Conservation (phyloP, 2,113 vertebrate species). For the Ictidomys tridecemlineatus region DNA sequence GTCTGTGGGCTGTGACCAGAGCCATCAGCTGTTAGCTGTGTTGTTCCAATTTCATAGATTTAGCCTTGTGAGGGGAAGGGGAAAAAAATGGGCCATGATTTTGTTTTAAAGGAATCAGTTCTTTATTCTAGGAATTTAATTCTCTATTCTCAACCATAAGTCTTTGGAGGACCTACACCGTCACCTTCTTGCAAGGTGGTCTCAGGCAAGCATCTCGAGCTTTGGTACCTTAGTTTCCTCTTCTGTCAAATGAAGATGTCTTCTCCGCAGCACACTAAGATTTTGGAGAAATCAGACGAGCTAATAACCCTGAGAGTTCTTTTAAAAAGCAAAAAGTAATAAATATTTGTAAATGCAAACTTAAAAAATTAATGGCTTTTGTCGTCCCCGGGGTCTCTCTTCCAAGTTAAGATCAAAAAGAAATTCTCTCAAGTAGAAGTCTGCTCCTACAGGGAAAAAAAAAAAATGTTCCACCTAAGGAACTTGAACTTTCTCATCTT, state of each 20-base stretch:
- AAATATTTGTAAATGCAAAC: neutral
- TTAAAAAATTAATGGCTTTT: constrained; percentile 19
- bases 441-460: neutral
- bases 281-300: neutral
- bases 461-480: neutral
- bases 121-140: neutral
- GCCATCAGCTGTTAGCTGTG: constrained; percentile 41
- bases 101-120: neutral
- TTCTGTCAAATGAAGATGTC: neutral
- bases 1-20: constrained; percentile 67
- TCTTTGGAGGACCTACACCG: neutral
- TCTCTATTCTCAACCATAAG: neutral
- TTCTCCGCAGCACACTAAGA: neutral
- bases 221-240: neutral
- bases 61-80: neutral
- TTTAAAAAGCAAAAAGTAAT: constrained; percentile 39
- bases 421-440: neutral
- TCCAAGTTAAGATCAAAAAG: constrained; percentile 3
- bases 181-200: neutral
- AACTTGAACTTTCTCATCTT: neutral
- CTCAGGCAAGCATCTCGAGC: neutral
- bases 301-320: constrained; percentile 18
- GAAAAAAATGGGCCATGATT: neutral
- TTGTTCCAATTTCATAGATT: constrained; percentile 56
- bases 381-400: neutral